Evolutionary conservation across 2,888 invertebrate genomes (phyloP), one percentile per base, ranked within the genome.

Genomic region (Sialis fuliginosa): DNA sequence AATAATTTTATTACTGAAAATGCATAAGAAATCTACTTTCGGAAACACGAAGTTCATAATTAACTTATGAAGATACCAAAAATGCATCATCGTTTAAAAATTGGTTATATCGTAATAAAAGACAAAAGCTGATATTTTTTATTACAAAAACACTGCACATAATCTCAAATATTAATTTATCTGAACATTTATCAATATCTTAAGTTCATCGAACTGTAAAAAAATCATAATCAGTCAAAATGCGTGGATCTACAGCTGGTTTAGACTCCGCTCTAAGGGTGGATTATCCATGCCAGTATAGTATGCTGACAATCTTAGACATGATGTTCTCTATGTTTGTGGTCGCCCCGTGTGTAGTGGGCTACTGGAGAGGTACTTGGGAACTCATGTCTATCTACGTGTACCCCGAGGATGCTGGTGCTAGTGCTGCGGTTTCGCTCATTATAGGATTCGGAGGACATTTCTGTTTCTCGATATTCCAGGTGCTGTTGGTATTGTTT

Each of bases 361-460:
- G 80, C 51, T 88, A 87, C 64, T 89, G 90, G 90, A 74, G 89
- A 52, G 84, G 87, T 52, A 82, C 85, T 42, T 90, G 89, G 88
- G 75, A 75, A 42, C 70, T 89, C 45, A 78, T 85, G 71, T 82
- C 79, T 59, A 60, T 76, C 45, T 78, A 83, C 62, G 71, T 88
- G 48, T 74, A 77, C 53, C 81, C 86, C 1, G 66, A 70, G 1
- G 63, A 75, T 49, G 63, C 65, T 5, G 65, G 75, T 5, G 56
- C 70, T 42, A 85, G 85, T 56, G 78, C 80, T 12, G 65, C 77
- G 46, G 67, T 74, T 34, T 86, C 86, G 54, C 72, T 83, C 47
- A 62, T 69, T 2, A 74, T 86, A 54, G 88, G 88, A 30, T 70
- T 82, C 55, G 60, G 71, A 54, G 82, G 82, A 45, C 79, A 83